These are phyloP conservation scores for Leptopilina clavipes DNA, from an alignment of 1,140 invertebrate species.

Conservation along the genomic window DNA sequence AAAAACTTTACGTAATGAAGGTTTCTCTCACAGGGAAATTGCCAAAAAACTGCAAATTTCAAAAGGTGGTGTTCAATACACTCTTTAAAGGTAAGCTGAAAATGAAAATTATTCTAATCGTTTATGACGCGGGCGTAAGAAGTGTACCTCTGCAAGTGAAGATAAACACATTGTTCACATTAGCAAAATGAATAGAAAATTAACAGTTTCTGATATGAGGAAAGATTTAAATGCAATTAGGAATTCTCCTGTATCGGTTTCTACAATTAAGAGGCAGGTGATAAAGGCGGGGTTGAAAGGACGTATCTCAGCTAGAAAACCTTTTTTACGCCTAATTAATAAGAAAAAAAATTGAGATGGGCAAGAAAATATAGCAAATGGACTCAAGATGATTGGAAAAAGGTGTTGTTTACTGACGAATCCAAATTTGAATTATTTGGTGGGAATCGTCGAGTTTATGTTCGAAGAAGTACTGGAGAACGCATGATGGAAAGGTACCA, in stretches of 20 bases:
- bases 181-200: slow-evolving; percentile 33
- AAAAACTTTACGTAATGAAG: not conserved
- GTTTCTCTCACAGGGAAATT: not conserved
- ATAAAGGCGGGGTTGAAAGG: too few species aligned
- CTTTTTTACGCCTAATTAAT: slow-evolving; percentile 43
- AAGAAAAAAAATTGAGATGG: slow-evolving; percentile 52
- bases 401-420: slow-evolving; percentile 53
- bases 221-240: slow-evolving; percentile 35
- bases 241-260: slow-evolving; percentile 28
- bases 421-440: slow-evolving; percentile 56
- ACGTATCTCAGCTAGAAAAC: slow-evolving; percentile 46
- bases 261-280: too few species aligned
- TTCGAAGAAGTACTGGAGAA: too few species aligned
- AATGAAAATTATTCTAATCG: not conserved
- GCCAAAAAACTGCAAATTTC: not conserved
- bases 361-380: slow-evolving; percentile 48
- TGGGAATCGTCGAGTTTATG: too few species aligned
- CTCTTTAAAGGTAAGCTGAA: not conserved
- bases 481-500: too few species aligned
- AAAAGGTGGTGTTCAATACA: not conserved
- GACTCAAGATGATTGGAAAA: slow-evolving; percentile 47
- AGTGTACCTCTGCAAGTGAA: not conserved
- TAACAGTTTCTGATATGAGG: slow-evolving; percentile 37
- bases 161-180: not conserved
- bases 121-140: not conserved